Base-by-base conservation (phyloP, 2,797 vertebrate species). In the Trachurus trachurus region DNA sequence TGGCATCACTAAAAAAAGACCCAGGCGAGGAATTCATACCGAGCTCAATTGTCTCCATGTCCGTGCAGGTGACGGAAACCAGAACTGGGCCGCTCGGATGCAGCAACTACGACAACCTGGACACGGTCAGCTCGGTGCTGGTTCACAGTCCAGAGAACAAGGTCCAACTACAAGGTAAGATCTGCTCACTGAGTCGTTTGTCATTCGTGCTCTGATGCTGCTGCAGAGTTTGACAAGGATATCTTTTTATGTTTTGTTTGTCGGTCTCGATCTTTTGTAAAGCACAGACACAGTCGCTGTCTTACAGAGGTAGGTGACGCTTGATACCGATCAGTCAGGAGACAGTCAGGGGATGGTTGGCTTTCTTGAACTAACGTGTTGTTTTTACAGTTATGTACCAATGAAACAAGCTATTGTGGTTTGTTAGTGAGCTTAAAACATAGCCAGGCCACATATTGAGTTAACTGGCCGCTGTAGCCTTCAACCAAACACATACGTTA, bases 71-170 rank as follows among this genome's bases (percentile, higher is more conserved):
- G 87, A 98, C 97, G 15, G 98, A 99, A 95, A 99, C 97, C 2
- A 94, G 98, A 88, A 99, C 98, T 0, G 98, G 98, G 60, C 98
- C 98, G 6, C 97, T 99, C 2, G 98, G 98, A 91, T 99, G 98
- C 96, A 99, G 98, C 95, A 99, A 99, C 95, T 99, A 99, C 90
- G 98, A 99, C 96, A 99, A 99, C 94, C 96, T 99, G 86, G 98
- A 99, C 95, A 99, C 98, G 34, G 98, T 99, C 95, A 99, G 98
- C 93, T 99, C 98, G 0, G 98, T 99, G 64, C 94, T 99, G 93
- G 98, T 99, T 69, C 98, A 99, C 94, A 99, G 98, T 92, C 97
- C 98, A 45, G 98, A 99, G 87, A 99, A 99, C 93, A 99, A 98
- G 93, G 97, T 99, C 92, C 97, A 98, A 67, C 95, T 99, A 62